These are phyloP conservation scores for Progne subis DNA, from an alignment of 2,113 vertebrate species.

Conservation along the genomic window DNA sequence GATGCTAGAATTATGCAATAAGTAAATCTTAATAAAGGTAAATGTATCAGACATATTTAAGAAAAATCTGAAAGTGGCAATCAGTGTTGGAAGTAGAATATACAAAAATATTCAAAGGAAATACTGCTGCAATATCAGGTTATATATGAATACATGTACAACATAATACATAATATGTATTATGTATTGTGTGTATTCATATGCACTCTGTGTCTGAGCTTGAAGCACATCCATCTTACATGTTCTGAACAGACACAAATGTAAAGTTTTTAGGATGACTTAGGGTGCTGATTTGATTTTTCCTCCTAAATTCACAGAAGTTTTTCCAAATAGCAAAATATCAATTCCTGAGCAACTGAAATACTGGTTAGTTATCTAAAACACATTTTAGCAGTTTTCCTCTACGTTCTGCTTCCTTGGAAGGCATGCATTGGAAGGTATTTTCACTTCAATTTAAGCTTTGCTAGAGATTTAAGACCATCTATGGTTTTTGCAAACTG, in stretches of 20 bases:
- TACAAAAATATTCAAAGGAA: not conserved
- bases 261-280: not conserved
- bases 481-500: not conserved
- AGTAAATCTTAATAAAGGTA: not conserved
- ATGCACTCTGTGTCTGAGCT: not conserved
- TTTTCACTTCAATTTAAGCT: not conserved
- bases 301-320: not conserved
- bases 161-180: not conserved
- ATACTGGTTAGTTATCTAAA: not conserved
- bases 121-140: not conserved
- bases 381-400: not conserved
- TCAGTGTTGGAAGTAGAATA: not conserved
- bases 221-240: not conserved
- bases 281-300: accelerated
- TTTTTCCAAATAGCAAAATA: not conserved
- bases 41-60: not conserved
- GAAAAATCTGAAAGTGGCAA: not conserved
- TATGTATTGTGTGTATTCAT: not conserved
- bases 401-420: not conserved
- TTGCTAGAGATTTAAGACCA: not conserved
- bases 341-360: not conserved
- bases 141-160: not conserved
- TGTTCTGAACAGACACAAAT: not conserved
- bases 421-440: not conserved
- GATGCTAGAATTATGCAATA: not conserved